A percentile compares a stretch with the other conserved stretches of the same genome.
phyloP scores from a whole-genome alignment of 1,140 invertebrate species.

The Hydropsyche tenuis region DNA sequence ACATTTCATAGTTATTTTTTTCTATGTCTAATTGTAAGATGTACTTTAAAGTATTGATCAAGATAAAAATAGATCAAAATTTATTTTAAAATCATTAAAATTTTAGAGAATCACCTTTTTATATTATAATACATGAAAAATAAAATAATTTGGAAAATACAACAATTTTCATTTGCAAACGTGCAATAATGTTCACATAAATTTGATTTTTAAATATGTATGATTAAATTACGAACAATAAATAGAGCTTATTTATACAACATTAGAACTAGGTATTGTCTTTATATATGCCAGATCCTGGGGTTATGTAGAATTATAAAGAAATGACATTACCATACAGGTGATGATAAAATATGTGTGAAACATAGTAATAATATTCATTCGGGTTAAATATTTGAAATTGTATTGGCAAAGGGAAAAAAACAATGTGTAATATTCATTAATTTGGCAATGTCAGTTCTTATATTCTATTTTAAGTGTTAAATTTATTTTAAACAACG shows the following conservation, averaged over 20 bases:
- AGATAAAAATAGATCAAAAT: too few relatives aligned
- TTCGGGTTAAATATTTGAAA: not conserved
- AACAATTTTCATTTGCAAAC: too few relatives aligned
- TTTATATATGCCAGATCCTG: slow-evolving; percentile 45
- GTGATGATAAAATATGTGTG: too few relatives aligned
- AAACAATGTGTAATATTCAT: too few relatives aligned
- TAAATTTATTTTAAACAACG: slow-evolving; percentile 16
- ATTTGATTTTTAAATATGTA: slow-evolving; percentile 29
- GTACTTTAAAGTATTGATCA: too few relatives aligned
- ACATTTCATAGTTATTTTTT: not conserved
- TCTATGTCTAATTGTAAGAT: too few relatives aligned
- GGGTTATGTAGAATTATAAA: slow-evolving; percentile 30
- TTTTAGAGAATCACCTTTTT: not conserved
- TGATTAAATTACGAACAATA: slow-evolving; percentile 42
- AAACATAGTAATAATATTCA: too few relatives aligned
- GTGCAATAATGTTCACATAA: slow-evolving; percentile 16
- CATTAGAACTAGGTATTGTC: slow-evolving; percentile 50
- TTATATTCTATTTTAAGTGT: slow-evolving; percentile 9
- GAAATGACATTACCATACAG: slow-evolving; percentile 19
- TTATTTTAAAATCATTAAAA: not conserved
- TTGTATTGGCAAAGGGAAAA: too few relatives aligned
- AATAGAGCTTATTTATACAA: slow-evolving; percentile 44
- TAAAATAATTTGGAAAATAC: not conserved
- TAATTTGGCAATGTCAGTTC: slow-evolving; percentile 31
- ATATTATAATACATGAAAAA: not conserved